These are phyloP conservation scores for Ptychoptera albimana DNA, from an alignment of 2,888 invertebrate species.

Conservation along the genomic window DNA sequence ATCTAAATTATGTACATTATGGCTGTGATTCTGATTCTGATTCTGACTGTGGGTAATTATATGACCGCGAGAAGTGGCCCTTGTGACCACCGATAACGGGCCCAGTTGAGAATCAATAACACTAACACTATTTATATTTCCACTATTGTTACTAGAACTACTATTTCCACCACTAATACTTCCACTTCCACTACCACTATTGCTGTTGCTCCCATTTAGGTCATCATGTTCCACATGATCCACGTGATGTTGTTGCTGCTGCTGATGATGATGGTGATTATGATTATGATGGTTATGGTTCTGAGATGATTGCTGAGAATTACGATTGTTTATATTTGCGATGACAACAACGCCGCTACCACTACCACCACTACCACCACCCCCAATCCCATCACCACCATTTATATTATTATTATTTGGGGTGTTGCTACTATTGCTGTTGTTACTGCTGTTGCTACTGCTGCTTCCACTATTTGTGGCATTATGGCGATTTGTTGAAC, in stretches of 20 bases:
- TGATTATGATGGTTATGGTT: slow-evolving; percentile 4
- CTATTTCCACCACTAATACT: neutral
- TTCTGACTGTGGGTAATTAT: slow-evolving; percentile 9
- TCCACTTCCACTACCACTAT: neutral
- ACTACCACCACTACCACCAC: too few species aligned
- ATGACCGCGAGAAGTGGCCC: slow-evolving; percentile 4
- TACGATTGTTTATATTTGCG: too few species aligned
- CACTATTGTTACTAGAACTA: too few species aligned
- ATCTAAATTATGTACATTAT: slow-evolving; percentile 11
- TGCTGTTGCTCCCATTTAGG: neutral
- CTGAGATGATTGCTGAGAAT: slow-evolving; percentile 1
- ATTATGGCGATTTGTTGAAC: neutral
- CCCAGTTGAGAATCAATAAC: slow-evolving; percentile 6
- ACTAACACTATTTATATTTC: slow-evolving; percentile 7
- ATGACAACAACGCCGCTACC: too few species aligned
- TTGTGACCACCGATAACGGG: slow-evolving; percentile 8
- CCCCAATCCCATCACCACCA: too few species aligned
- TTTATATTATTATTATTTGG: neutral
- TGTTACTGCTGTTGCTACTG: neutral
- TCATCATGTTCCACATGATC: slow-evolving; percentile 8
- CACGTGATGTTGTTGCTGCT: slow-evolving; percentile 7
- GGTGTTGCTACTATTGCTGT: neutral
- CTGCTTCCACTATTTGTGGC: neutral
- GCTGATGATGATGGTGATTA: neutral
- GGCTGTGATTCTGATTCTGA: slow-evolving; percentile 10